Conservation (phyloP, 2,797 vertebrate genomes). For the Manis javanica region DNA sequence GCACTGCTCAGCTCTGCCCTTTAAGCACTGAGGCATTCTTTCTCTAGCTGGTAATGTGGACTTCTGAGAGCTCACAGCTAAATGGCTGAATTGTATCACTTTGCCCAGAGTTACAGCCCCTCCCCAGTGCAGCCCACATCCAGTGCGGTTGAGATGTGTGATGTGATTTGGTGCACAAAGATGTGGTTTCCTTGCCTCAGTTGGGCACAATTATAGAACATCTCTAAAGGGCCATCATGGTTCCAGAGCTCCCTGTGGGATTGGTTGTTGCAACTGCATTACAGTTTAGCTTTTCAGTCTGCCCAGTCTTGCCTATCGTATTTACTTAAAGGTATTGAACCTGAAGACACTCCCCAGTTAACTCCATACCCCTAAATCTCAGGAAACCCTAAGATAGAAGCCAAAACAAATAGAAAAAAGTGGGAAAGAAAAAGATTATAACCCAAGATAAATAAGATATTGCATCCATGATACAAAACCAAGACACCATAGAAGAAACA, state of each 20-base stretch:
- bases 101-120: background rate
- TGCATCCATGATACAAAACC: background rate
- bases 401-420: background rate
- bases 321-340: background rate
- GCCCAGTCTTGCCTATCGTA: background rate
- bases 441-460: background rate
- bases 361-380: background rate
- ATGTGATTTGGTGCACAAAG: background rate
- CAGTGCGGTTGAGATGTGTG: background rate
- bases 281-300: background rate
- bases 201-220: background rate
- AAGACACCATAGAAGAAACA: background rate
- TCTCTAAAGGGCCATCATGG: background rate
- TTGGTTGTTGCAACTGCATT: background rate
- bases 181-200: background rate
- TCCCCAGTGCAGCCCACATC: background rate
- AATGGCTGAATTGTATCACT: background rate
- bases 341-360: background rate
- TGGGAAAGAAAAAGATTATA: background rate
- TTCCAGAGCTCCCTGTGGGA: background rate
- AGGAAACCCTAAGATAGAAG: background rate
- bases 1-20: background rate
- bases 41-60: background rate
- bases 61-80: background rate
- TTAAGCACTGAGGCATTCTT: background rate